phyloP scores from a whole-genome alignment of 2,797 vertebrate genomes.

The Geotrypetes seraphini region DNA sequence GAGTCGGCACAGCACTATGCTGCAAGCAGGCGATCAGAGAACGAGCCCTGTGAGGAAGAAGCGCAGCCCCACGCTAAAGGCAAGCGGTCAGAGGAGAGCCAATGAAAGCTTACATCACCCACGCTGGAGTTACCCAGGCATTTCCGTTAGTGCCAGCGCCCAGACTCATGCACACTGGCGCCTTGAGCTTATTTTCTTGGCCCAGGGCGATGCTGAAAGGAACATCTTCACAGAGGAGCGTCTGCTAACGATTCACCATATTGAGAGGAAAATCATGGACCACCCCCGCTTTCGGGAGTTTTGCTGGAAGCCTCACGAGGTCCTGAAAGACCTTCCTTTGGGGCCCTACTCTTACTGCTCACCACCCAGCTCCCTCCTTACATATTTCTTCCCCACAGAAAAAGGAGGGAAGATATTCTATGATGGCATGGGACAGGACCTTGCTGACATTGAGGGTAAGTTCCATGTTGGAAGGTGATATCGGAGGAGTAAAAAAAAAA shows the following conservation, averaged over 20 bases:
- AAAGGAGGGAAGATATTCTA: slow-evolving; percentile 91
- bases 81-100: accelerated
- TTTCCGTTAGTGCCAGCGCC: slow-evolving; percentile 57
- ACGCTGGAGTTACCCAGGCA: slow-evolving; percentile 30
- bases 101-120: slow-evolving; percentile 18
- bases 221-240: slow-evolving; percentile 93
- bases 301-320: slow-evolving; percentile 93
- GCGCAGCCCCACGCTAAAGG: not conserved
- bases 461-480: too few relatives aligned
- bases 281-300: slow-evolving; percentile 87
- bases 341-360: slow-evolving; percentile 89
- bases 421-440: slow-evolving; percentile 90
- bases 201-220: slow-evolving; percentile 70
- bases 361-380: slow-evolving; percentile 89
- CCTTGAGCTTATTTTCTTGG: slow-evolving; percentile 91
- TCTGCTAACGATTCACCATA: slow-evolving; percentile 78
- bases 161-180: slow-evolving; percentile 89
- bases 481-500: too few relatives aligned
- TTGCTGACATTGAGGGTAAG: slow-evolving; percentile 89
- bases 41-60: not conserved
- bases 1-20: accelerated
- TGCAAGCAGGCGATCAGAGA: accelerated
- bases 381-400: slow-evolving; percentile 93
- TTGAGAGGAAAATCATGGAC: slow-evolving; percentile 87
- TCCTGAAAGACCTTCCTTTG: slow-evolving; percentile 80